These are phyloP conservation scores for Diabrotica virgifera DNA, from an alignment of 1,140 invertebrate genomes.

Conservation along the genomic window DNA sequence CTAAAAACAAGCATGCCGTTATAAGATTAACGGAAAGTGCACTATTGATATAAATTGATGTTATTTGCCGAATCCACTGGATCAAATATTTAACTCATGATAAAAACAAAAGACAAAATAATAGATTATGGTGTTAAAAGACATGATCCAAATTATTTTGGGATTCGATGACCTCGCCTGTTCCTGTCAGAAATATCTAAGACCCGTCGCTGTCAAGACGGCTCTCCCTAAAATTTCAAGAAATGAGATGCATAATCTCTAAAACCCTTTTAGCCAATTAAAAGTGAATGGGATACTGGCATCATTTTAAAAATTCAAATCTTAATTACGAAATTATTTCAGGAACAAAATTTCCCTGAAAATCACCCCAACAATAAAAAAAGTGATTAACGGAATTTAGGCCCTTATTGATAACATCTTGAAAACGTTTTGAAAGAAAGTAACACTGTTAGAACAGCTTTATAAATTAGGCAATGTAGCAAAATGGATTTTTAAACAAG, in stretches of 20 bases:
- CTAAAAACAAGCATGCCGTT: too few species aligned
- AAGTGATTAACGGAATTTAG: not conserved
- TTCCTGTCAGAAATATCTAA: too few species aligned
- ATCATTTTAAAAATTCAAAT: constrained; percentile 13
- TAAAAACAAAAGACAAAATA: too few species aligned
- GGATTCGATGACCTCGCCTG: too few species aligned
- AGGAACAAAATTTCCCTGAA: not conserved
- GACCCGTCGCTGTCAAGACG: too few species aligned
- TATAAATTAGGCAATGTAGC: not conserved
- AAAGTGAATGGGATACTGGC: constrained; percentile 3
- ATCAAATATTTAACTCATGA: too few species aligned
- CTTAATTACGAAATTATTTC: constrained; percentile 6
- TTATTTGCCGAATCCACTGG: too few species aligned
- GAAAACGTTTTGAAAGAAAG: not conserved
- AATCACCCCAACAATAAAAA: not conserved
- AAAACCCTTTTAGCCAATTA: constrained; percentile 16
- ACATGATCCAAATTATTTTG: too few species aligned
- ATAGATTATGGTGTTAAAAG: too few species aligned
- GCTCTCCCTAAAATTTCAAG: constrained; percentile 7
- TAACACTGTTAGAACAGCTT: not conserved
- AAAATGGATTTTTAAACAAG: not conserved
- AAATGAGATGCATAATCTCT: constrained; percentile 9
- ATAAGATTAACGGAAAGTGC: too few species aligned
- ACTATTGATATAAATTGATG: too few species aligned
- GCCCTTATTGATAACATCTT: not conserved